Evolutionary conservation across 2,888 invertebrate genomes (phyloP).

Genomic region (Morpho deidamia): DNA sequence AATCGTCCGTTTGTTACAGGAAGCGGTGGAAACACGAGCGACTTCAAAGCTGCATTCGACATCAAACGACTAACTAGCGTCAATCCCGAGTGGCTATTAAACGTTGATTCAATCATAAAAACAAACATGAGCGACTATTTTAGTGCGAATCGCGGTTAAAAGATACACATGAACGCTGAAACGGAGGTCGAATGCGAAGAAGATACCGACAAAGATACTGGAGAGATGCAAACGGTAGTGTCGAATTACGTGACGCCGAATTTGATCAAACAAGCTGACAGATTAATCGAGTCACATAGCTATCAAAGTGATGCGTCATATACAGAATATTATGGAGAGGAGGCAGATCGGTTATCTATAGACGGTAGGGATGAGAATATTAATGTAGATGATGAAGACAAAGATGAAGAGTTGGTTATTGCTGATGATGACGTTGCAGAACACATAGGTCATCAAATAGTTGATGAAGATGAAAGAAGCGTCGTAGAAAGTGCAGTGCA

Average conservation of each 20-base stretch:
- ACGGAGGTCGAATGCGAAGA: constrained; percentile 29
- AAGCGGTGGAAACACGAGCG: constrained; percentile 46
- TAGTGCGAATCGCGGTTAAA: constrained; percentile 47
- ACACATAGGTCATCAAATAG: constrained; percentile 20
- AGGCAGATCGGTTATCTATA: constrained; percentile 43
- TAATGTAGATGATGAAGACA: constrained; percentile 52
- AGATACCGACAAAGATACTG: constrained; percentile 31
- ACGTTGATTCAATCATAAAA: constrained; percentile 69
- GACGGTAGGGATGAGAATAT: constrained; percentile 46
- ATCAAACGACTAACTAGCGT: constrained; percentile 51
- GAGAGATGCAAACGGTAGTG: constrained; percentile 67
- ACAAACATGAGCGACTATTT: constrained; percentile 67
- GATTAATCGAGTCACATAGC: constrained; percentile 36
- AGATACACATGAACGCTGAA: constrained; percentile 58
- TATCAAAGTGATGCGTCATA: constrained; percentile 30
- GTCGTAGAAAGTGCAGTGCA: constrained; percentile 27
- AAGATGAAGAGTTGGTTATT: constrained; percentile 46
- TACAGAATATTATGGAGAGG: constrained; percentile 30
- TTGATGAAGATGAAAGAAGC: constrained; percentile 17
- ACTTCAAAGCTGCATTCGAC: constrained; percentile 55
- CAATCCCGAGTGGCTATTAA: constrained; percentile 53
- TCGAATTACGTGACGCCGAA: constrained; percentile 48
- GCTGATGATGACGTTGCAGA: constrained; percentile 34
- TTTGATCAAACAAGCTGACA: constrained; percentile 43
- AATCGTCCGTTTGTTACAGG: constrained; percentile 62